Evolutionary conservation across 2,797 vertebrate genomes (phyloP), one percentile per base, ranked within the genome.

Genomic region (Naso thynnoides): DNA sequence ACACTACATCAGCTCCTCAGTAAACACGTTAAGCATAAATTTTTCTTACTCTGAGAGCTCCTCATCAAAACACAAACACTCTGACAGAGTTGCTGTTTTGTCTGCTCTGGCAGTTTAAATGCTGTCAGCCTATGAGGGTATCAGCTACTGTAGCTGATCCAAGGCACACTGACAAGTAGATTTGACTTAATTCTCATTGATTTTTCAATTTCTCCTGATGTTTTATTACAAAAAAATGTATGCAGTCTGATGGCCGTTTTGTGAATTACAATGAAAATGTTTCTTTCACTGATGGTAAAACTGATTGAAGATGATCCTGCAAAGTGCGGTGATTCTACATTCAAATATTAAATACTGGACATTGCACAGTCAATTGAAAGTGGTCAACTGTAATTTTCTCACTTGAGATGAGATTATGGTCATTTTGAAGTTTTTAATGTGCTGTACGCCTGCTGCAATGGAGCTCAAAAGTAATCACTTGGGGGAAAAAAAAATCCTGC

Each of bases 151-250:
- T 57, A 73, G 66, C 72, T 49, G 57, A 58, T 59, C 44, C 49
- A 24, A 69, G 45, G 64, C 70, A 57, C 5, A 2, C 55, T 70
- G 69, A 78, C 83, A 48, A 58, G 57, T 18, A 66, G 58, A 53
- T 77, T 49, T 26, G 31, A 59, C 27, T 66, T 55, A 59, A 72
- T 84, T 81, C 81, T n/a, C n/a, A n/a, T n/a, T n/a, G n/a, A n/a
- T n/a, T n/a, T n/a, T n/a, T n/a, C n/a, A n/a, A n/a, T n/a, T n/a
- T n/a, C n/a, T n/a, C n/a, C n/a, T n/a, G n/a, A n/a, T n/a, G n/a
- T n/a, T n/a, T n/a, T n/a, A n/a, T n/a, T n/a, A n/a, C n/a, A n/a
- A 72, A 61, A 64, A 77, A 53, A 63, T 50, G 71, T 19, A 29
- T 61, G 45, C 27, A 6, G 41, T 55, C 47, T 45, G 13, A 21